phyloP scores from a whole-genome alignment of 2,797 vertebrate genomes.

The Enteromius anoplus region DNA sequence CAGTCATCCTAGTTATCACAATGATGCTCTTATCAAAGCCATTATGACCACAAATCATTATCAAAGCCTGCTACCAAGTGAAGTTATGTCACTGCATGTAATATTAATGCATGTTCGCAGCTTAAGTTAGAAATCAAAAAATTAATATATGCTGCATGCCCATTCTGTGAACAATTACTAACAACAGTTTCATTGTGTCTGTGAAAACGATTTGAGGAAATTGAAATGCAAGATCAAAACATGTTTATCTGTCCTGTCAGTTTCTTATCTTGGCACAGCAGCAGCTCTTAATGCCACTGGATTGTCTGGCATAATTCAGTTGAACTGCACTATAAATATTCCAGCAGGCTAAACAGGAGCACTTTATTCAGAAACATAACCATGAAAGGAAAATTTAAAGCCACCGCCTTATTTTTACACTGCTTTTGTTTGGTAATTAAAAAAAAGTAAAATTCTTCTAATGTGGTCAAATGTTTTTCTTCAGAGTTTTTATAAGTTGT shows the following conservation, averaged over 20 bases:
- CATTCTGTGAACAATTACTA: constrained; percentile 29
- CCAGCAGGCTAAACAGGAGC: constrained; percentile 12
- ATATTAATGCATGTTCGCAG: background rate
- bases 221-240: constrained; percentile 5
- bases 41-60: constrained; percentile 48
- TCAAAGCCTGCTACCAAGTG: constrained; percentile 26
- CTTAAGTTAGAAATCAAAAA: background rate
- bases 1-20: constrained; percentile 15
- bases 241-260: constrained; percentile 25
- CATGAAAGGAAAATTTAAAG: constrained; percentile 38
- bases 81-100: constrained; percentile 5
- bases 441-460: constrained; percentile 60
- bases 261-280: constrained; percentile 16
- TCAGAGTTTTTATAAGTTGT: constrained; percentile 15
- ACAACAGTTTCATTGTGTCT: constrained; percentile 11
- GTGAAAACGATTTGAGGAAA: background rate
- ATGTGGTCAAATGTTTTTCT: constrained; percentile 66
- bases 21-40: constrained; percentile 43
- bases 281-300: constrained; percentile 58
- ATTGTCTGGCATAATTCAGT: constrained; percentile 52
- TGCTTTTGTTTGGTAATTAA: constrained; percentile 49
- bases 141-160: background rate
- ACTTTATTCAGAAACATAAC: constrained; percentile 17
- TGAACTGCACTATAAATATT: constrained; percentile 28
- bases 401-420: constrained; percentile 6